Base-by-base conservation (phyloP, 2,797 vertebrate genomes). In the Crenichthys baileyi region DNA sequence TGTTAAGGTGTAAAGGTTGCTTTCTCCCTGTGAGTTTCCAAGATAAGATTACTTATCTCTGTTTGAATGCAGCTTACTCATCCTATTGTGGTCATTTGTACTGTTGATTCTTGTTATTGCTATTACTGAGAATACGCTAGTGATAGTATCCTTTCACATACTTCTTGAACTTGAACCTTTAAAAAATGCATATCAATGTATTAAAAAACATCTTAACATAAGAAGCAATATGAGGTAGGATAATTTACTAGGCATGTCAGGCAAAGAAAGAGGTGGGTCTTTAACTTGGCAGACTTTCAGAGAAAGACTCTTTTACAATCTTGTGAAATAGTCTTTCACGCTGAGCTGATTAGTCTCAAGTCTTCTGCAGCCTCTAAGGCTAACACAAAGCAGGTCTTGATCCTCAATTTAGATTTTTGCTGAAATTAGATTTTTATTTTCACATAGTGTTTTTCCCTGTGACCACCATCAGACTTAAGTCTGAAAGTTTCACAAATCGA, bases 1-100 rank as follows among this genome's bases (percentile, higher is more conserved):
- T 51, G 55, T 44, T 46, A 36, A 8, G 26, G 58, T 61, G 53
- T 39, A 39, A 81, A 13, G 2, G 8, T 15, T 26, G 67, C 63
- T 65, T 68, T 26, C 22, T 87, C 68, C 58, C 24, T n/a, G 11
- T 73, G 29, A 18, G 31, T 56, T 56, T n/a, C 36, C 63, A 26
- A 48, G 56, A 39, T 75, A 60, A 81, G 31, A 77, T 75, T 31
- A 70, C 72, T 77, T 31, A 63, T 80, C 31, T 55, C 73, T 79
- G 79, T 76, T 39, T 46, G n/a, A 76, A 74, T 73, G 77, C 13
- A 5, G 9, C 58, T 18, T 55, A 51, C 50, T 73, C 65, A 55
- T 26, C 65, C 61, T 67, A 18, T 79, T 72, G 39, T 61, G 56
- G 70, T 36, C 76, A 72, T 67, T 55, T 36, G 29, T 31, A 11